A percentile compares a stretch with the other conserved stretches of the same genome.
phyloP scores from a whole-genome alignment of 1,140 invertebrate genomes.

The Bombus superbus region DNA sequence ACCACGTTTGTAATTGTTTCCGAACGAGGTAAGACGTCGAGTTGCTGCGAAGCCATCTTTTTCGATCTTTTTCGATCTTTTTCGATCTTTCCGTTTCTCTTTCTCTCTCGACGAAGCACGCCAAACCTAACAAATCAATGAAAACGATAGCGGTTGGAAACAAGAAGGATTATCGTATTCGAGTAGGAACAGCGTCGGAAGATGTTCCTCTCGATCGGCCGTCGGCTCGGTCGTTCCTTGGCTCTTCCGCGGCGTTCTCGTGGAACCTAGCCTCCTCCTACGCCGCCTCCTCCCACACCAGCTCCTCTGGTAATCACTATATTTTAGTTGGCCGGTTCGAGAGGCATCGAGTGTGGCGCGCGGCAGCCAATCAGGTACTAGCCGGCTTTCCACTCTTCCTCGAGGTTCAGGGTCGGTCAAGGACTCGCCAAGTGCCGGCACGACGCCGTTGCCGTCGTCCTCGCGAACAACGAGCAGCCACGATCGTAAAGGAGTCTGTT shows the following conservation, averaged over 20 bases:
- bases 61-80: background rate
- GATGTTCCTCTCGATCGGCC: conserved; percentile 54
- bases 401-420: conserved; percentile 79
- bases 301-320: conserved; percentile 73
- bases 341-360: conserved; percentile 72
- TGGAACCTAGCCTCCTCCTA: conserved; percentile 50
- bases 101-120: background rate
- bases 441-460: conserved; percentile 10
- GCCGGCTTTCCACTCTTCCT: conserved; percentile 65
- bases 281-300: conserved; percentile 51
- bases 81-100: background rate
- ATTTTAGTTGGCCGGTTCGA: conserved; percentile 72
- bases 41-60: background rate
- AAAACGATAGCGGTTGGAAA: conserved; percentile 33
- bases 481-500: background rate
- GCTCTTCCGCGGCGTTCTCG: conserved; percentile 24
- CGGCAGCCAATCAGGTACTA: conserved; percentile 68
- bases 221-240: conserved; percentile 25
- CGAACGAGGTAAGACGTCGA: background rate
- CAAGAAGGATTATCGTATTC: background rate
- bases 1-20: background rate
- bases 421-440: conserved; percentile 71
- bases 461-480: conserved; percentile 30
- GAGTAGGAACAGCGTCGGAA: conserved; percentile 18
- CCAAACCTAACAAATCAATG: background rate